Conservation (phyloP, 2,797 vertebrate species). For the Lepus townsendii region DNA sequence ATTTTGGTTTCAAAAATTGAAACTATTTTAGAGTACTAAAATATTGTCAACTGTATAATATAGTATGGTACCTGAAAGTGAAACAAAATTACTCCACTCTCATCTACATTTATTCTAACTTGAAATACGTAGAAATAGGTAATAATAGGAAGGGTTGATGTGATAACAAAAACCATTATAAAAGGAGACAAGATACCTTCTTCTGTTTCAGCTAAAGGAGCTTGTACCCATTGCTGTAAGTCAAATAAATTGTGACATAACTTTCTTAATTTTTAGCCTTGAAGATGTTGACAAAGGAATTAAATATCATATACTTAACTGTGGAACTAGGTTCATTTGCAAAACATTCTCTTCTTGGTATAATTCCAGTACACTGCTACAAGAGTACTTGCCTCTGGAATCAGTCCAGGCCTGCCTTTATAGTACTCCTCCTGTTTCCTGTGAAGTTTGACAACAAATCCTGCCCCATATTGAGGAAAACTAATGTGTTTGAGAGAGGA, state of each 20-base stretch:
- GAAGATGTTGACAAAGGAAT: conserved; percentile 91
- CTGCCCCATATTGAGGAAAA: conserved; percentile 86
- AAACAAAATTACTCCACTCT: conserved; percentile 19
- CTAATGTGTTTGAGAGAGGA: conserved; percentile 82
- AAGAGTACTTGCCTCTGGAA: conserved; percentile 89
- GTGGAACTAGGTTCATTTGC: conserved; percentile 87
- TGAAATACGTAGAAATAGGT: neutral
- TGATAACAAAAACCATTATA: neutral
- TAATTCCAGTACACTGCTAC: conserved; percentile 89
- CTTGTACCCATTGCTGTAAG: conserved; percentile 84
- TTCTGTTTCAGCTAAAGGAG: conserved; percentile 52
- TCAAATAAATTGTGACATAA: conserved; percentile 89
- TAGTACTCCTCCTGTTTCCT: conserved; percentile 87
- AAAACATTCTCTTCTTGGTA: conserved; percentile 89
- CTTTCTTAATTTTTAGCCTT: conserved; percentile 90
- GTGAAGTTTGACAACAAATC: conserved; percentile 92
- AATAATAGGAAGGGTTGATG: conserved; percentile 9
- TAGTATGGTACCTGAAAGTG: conserved; percentile 46
- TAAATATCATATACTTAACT: conserved; percentile 90
- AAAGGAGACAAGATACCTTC: neutral
- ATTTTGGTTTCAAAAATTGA: conserved; percentile 72
- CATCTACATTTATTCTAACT: neutral
- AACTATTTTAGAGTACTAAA: conserved; percentile 83
- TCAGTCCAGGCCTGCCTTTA: conserved; percentile 89
- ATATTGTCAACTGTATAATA: conserved; percentile 57